A percentile compares a stretch with the other conserved stretches of the same genome.
Evolutionary conservation across 2,113 vertebrate genomes (phyloP).

Genomic region (Neomonachus schauinslandi): DNA sequence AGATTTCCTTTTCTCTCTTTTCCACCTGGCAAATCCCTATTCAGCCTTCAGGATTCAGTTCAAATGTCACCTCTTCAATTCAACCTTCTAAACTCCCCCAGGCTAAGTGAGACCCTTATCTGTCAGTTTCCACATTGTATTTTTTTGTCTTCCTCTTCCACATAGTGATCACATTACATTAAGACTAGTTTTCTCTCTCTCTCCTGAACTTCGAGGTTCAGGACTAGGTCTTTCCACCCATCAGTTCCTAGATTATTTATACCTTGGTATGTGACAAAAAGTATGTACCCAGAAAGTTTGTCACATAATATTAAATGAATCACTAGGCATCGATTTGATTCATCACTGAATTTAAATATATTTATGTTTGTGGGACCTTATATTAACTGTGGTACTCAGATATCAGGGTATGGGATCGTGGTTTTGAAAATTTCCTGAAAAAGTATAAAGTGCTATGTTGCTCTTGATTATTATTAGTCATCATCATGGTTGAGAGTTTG

Average conservation of each 20-base stretch:
- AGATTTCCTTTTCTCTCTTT: slow-evolving; percentile 29
- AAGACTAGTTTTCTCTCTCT: not conserved
- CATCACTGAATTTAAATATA: not conserved
- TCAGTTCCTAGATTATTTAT: not conserved
- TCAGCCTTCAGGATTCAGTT: slow-evolving; percentile 11
- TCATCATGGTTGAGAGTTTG: not conserved
- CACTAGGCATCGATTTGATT: not conserved
- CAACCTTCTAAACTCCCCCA: not conserved
- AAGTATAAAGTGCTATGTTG: not conserved
- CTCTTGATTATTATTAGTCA: not conserved
- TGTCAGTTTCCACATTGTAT: not conserved
- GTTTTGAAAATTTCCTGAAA: not conserved
- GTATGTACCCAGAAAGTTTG: not conserved
- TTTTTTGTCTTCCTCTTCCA: not conserved
- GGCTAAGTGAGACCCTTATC: not conserved
- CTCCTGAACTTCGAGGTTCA: slow-evolving; percentile 16
- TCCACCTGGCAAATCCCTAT: not conserved
- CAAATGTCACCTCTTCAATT: not conserved
- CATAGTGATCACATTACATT: not conserved
- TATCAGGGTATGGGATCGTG: not conserved
- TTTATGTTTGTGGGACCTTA: not conserved
- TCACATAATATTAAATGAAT: not conserved
- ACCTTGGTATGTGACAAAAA: not conserved
- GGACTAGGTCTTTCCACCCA: not conserved
- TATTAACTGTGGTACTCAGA: not conserved